phyloP scores from a whole-genome alignment of 2,113 vertebrate species.

The Salminus brasiliensis region DNA sequence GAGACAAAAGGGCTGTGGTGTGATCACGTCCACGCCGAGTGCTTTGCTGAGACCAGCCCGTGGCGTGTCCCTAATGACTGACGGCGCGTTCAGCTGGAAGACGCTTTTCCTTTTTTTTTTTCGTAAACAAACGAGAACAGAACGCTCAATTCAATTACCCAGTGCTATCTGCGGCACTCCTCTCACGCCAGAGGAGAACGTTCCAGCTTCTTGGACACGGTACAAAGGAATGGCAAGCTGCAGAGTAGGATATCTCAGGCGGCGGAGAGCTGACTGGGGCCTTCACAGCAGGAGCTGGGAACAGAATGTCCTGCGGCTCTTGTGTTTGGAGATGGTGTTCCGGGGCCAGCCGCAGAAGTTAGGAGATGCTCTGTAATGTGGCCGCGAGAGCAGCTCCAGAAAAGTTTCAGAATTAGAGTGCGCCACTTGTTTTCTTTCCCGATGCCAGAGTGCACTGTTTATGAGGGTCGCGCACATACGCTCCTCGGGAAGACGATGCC shows the following conservation, averaged over 20 bases:
- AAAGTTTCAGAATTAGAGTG: constrained; percentile 27
- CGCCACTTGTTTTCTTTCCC: constrained; percentile 35
- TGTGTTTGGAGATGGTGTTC: constrained; percentile 45
- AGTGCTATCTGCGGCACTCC: background rate
- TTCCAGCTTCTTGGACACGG: constrained; percentile 24
- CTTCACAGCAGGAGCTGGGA: constrained; percentile 45
- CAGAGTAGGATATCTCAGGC: constrained; percentile 40
- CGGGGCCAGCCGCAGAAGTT: constrained; percentile 5
- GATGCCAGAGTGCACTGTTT: constrained; percentile 20
- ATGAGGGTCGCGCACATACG: background rate
- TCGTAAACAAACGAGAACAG: constrained; percentile 12
- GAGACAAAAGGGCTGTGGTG: background rate
- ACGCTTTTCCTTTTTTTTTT: background rate
- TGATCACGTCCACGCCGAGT: background rate
- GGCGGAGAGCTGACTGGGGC: constrained; percentile 27
- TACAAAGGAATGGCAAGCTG: constrained; percentile 17
- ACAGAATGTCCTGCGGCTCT: constrained; percentile 64
- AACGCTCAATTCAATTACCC: constrained; percentile 5
- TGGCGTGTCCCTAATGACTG: constrained; percentile 8
- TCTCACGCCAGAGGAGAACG: constrained; percentile 37
- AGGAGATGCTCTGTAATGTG: constrained; percentile 54
- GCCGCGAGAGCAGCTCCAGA: constrained; percentile 52
- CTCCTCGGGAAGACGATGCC: background rate
- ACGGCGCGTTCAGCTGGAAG: background rate
- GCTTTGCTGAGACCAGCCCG: constrained; percentile 7